Evolutionary conservation across 1,140 invertebrate species (phyloP).

Genomic region (Arctopsyche grandis): DNA sequence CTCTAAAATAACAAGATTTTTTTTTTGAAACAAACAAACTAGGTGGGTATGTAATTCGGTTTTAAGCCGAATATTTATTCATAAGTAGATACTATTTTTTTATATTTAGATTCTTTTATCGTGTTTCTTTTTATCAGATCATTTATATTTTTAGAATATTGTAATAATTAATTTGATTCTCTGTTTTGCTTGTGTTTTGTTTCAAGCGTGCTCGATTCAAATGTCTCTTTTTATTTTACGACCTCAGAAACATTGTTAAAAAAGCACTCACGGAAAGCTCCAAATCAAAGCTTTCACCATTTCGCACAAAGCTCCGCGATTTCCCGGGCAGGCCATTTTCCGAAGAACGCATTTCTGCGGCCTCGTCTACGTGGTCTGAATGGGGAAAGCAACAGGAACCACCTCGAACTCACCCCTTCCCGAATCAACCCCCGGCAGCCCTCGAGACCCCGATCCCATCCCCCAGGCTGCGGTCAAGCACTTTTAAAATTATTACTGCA

Average conservation of each 20-base stretch:
- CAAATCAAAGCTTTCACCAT: slow-evolving; percentile 53
- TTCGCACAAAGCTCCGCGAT: slow-evolving; percentile 46
- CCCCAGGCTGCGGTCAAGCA: slow-evolving; percentile 48
- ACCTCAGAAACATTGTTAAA: slow-evolving; percentile 51
- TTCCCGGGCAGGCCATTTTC: slow-evolving; percentile 48
- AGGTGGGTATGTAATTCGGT: no score
- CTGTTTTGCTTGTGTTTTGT: neutral
- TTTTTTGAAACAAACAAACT: no score
- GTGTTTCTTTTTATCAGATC: no score
- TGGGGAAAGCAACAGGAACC: slow-evolving; percentile 51
- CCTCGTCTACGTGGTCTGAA: slow-evolving; percentile 51
- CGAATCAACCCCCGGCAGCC: neutral
- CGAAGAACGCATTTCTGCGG: slow-evolving; percentile 53
- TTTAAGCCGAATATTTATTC: no score
- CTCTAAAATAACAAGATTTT: no score
- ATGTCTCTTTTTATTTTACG: slow-evolving; percentile 45
- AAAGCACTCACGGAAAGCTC: slow-evolving; percentile 53
- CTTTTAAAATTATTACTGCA: slow-evolving; percentile 53
- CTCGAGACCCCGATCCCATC: neutral
- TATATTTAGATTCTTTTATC: no score
- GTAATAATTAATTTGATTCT: no score
- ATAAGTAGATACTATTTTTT: no score
- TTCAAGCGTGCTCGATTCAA: neutral
- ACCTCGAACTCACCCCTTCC: neutral
- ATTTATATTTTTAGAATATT: no score